These are phyloP conservation scores for Drosophila longiperda DNA, from an alignment of 2,888 invertebrate genomes.

Conservation along the genomic window DNA sequence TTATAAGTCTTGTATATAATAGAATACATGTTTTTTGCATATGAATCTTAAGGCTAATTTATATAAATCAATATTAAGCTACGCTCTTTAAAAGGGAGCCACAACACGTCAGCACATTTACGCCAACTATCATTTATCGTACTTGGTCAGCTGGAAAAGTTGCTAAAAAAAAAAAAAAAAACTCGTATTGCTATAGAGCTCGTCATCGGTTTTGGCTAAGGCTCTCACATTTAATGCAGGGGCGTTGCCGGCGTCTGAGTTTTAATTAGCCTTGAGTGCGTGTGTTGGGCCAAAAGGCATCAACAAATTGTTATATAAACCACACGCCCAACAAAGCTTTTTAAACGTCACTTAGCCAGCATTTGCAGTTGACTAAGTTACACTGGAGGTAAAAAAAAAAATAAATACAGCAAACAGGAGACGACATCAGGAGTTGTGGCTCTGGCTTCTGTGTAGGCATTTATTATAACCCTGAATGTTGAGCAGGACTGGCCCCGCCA, in stretches of 20 bases:
- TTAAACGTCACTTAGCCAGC: constrained; percentile 51
- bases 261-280: constrained; percentile 79
- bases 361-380: constrained; percentile 44
- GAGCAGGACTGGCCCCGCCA: constrained; percentile 25
- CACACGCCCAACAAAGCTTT: constrained; percentile 69
- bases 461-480: constrained; percentile 53
- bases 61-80: not conserved
- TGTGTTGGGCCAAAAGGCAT: constrained; percentile 68
- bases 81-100: constrained; percentile 9
- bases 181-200: constrained; percentile 8
- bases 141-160: constrained; percentile 24
- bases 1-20: not conserved
- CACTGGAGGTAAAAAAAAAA: constrained; percentile 10
- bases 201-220: constrained; percentile 32
- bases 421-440: constrained; percentile 40
- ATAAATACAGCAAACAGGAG: constrained; percentile 25
- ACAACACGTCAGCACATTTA: constrained; percentile 67
- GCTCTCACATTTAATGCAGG: constrained; percentile 26
- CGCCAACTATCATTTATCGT: constrained; percentile 46
- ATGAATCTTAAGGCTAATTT: not conserved
- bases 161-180: constrained; percentile 1
- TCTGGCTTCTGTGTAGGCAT: constrained; percentile 36
- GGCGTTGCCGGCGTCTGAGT: constrained; percentile 66
- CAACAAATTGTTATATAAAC: constrained; percentile 76
- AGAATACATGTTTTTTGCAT: not conserved